Percentiles rank a stretch among this genome's conserved stretches.
phyloP scores from a whole-genome alignment of 2,797 vertebrate species.

The Neosilurus hyrtlii region DNA sequence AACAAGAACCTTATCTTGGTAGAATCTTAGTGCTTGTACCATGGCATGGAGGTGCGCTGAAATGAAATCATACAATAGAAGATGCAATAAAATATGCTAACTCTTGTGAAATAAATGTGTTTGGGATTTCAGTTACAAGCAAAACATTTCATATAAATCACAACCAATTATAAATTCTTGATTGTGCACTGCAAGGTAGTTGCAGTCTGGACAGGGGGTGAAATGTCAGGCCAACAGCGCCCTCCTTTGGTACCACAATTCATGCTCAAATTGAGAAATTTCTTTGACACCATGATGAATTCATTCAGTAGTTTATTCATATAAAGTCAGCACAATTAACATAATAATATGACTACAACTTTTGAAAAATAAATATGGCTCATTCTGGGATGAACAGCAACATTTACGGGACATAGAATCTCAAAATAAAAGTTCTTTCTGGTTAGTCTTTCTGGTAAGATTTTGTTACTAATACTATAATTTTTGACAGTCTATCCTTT shows the following conservation, averaged over 20 bases:
- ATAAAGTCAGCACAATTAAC: constrained; percentile 57
- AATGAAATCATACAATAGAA: constrained; percentile 5
- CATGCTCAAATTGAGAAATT: not conserved
- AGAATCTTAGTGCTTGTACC: constrained; percentile 31
- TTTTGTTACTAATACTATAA: no score
- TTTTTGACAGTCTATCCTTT: no score
- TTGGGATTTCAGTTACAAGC: constrained; percentile 1
- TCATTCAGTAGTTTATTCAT: constrained; percentile 47
- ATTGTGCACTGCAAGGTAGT: not conserved
- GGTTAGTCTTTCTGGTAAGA: no score
- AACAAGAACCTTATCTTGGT: constrained; percentile 20
- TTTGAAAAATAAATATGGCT: not conserved
- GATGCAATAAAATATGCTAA: not conserved
- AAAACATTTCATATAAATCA: not conserved
- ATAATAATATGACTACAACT: constrained; percentile 41
- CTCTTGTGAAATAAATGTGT: no score
- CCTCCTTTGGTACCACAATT: constrained; percentile 33
- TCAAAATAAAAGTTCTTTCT: no score
- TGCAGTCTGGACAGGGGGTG: not conserved
- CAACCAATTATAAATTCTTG: not conserved
- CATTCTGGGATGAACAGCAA: no score
- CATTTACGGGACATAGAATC: no score
- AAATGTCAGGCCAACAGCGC: constrained; percentile 28
- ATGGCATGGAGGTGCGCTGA: not conserved
- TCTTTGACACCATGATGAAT: not conserved